Conservation (phyloP, 2,888 invertebrate genomes). For the Drosophila macrospina region DNA sequence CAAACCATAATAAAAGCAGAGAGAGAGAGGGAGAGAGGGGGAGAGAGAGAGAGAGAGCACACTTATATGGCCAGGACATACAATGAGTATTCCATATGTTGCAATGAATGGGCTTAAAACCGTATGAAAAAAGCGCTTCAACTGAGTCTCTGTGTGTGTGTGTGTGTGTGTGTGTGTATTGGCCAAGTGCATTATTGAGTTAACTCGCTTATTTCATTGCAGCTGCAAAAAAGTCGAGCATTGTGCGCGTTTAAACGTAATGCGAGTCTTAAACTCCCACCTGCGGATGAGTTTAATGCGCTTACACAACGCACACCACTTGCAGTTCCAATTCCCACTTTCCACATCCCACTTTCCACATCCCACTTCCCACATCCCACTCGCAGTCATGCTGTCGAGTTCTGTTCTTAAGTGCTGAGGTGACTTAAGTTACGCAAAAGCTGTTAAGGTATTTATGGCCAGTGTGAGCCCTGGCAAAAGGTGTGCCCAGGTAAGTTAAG, state of each 20-base stretch:
- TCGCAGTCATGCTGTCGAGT: slow-evolving; percentile 25
- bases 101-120: slow-evolving; percentile 55
- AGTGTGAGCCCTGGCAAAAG: slow-evolving; percentile 30
- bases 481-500: slow-evolving; percentile 33
- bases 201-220: slow-evolving; percentile 65
- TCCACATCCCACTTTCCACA: slow-evolving; percentile 15
- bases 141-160: slow-evolving; percentile 8
- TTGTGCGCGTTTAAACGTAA: slow-evolving; percentile 66
- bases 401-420: slow-evolving; percentile 64
- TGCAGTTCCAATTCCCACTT: slow-evolving; percentile 9
- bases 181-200: slow-evolving; percentile 77
- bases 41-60: slow-evolving; percentile 25
- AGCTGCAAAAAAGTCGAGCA: slow-evolving; percentile 63
- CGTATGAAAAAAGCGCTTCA: slow-evolving; percentile 18
- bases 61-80: slow-evolving; percentile 49
- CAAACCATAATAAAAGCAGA: slow-evolving; percentile 40
- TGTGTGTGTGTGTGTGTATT: slow-evolving; percentile 20
- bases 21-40: too few species aligned
- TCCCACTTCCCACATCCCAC: slow-evolving; percentile 1
- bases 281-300: slow-evolving; percentile 70
- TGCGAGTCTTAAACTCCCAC: slow-evolving; percentile 58
- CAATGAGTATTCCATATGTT: slow-evolving; percentile 48
- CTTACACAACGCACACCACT: slow-evolving; percentile 52
- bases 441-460: slow-evolving; percentile 78
- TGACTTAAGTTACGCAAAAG: slow-evolving; percentile 76